Percentiles rank a stretch among this genome's conserved stretches.
These are phyloP conservation scores for Chloroceryle aenea DNA, from an alignment of 2,113 vertebrate species.

Conservation along the genomic window DNA sequence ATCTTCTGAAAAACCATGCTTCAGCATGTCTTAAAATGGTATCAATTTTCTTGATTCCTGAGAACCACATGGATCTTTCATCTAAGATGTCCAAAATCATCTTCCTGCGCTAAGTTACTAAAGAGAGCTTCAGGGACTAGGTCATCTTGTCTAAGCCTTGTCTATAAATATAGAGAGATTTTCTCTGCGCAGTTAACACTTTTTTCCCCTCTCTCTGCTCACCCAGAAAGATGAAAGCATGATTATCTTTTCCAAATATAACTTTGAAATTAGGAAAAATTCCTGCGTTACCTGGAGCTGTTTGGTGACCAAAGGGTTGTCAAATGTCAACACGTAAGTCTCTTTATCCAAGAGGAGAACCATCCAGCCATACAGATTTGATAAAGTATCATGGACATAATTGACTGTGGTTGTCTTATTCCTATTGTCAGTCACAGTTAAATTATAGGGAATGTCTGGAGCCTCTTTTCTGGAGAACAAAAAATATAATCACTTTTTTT, in stretches of 20 bases:
- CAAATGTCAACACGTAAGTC: conserved; percentile 65
- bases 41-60: not conserved
- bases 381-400: conserved; percentile 75
- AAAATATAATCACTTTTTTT: not conserved
- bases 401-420: conserved; percentile 72
- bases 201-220: not conserved
- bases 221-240: not conserved
- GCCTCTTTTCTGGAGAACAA: conserved; percentile 49
- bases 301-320: conserved; percentile 2
- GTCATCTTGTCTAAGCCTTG: not conserved
- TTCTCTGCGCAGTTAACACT: not conserved
- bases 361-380: conserved; percentile 75
- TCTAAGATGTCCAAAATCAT: not conserved
- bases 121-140: not conserved
- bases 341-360: conserved; percentile 76
- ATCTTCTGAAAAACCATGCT: not conserved
- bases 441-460: conserved; percentile 53
- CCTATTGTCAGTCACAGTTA: conserved; percentile 74
- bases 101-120: not conserved
- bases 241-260: not conserved
- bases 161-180: not conserved
- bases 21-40: not conserved
- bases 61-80: not conserved
- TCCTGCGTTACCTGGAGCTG: conserved; percentile 62
- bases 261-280: not conserved